These are phyloP conservation scores for Acrobasis suavella DNA, from an alignment of 2,888 invertebrate genomes.

Conservation along the genomic window DNA sequence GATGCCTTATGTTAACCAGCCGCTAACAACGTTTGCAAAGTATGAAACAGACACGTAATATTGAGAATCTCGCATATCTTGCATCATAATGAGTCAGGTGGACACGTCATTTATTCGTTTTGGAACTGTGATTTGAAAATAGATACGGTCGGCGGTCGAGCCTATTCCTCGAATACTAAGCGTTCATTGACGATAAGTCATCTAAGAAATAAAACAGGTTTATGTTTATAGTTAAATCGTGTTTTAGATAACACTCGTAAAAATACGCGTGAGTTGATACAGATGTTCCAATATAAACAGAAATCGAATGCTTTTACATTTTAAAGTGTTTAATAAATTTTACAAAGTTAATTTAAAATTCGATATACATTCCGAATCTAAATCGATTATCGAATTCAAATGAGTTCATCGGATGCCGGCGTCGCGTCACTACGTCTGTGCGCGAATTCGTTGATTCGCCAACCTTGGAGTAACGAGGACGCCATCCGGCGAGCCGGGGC, in stretches of 20 bases:
- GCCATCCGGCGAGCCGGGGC: conserved; percentile 58
- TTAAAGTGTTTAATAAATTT: background rate
- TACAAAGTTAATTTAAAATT: background rate
- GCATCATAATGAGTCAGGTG: conserved; percentile 53
- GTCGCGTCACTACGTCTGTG: conserved; percentile 73
- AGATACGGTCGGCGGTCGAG: conserved; percentile 11
- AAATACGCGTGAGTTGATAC: background rate
- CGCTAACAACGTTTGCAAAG: conserved; percentile 49
- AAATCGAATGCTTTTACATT: background rate
- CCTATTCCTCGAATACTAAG: conserved; percentile 11
- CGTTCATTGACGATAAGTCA: background rate
- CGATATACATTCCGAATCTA: conserved; percentile 10
- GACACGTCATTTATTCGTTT: conserved; percentile 24
- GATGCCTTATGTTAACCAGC: conserved; percentile 63
- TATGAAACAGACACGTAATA: conserved; percentile 48
- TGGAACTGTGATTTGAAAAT: conserved; percentile 17
- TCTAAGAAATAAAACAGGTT: conserved; percentile 4
- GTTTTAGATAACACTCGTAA: background rate
- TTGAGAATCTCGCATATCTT: conserved; percentile 53
- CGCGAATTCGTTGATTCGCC: conserved; percentile 72
- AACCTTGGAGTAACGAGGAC: conserved; percentile 74
- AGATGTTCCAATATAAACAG: background rate
- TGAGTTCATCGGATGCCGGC: conserved; percentile 46
- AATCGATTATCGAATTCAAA: conserved; percentile 37
- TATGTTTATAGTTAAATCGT: background rate